A percentile compares a stretch with the other conserved stretches of the same genome.
These are phyloP conservation scores for Eupeodes latifasciatus DNA, from an alignment of 2,888 invertebrate genomes.

Conservation along the genomic window DNA sequence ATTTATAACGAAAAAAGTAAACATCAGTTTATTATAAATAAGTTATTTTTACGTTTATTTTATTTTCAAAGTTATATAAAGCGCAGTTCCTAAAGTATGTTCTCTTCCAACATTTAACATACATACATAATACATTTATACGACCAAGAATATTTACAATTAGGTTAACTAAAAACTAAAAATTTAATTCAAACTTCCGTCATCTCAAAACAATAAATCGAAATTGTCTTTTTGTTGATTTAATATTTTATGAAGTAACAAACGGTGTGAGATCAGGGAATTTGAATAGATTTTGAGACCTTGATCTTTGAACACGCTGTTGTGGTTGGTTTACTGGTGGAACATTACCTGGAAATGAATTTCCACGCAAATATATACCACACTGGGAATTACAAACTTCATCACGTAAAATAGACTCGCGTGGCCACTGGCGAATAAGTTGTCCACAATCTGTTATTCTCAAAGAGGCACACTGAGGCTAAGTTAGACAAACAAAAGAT, in stretches of 20 bases:
- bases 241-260: slow-evolving; percentile 79
- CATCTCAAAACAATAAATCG: not conserved
- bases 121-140: slow-evolving; percentile 45
- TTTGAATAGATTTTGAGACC: slow-evolving; percentile 86
- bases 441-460: slow-evolving; percentile 94
- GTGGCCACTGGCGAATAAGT: slow-evolving; percentile 92
- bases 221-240: not conserved
- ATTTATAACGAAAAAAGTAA: not conserved
- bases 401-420: slow-evolving; percentile 92
- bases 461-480: slow-evolving; percentile 95
- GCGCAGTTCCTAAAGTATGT: slow-evolving; percentile 59
- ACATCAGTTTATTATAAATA: slow-evolving; percentile 57
- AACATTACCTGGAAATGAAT: slow-evolving; percentile 81
- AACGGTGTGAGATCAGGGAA: slow-evolving; percentile 90
- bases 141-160: slow-evolving; percentile 69
- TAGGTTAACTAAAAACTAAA: slow-evolving; percentile 59
- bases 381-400: slow-evolving; percentile 96
- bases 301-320: slow-evolving; percentile 82
- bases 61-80: slow-evolving; percentile 56
- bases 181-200: slow-evolving; percentile 2
- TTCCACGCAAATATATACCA: slow-evolving; percentile 88
- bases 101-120: slow-evolving; percentile 31
- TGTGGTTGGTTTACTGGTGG: slow-evolving; percentile 80
- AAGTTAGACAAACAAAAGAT: slow-evolving; percentile 78
- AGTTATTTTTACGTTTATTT: slow-evolving; percentile 55